Evolutionary conservation across 2,113 vertebrate genomes (phyloP), one percentile per base, ranked within the genome.

Genomic region (Mustela nigripes): DNA sequence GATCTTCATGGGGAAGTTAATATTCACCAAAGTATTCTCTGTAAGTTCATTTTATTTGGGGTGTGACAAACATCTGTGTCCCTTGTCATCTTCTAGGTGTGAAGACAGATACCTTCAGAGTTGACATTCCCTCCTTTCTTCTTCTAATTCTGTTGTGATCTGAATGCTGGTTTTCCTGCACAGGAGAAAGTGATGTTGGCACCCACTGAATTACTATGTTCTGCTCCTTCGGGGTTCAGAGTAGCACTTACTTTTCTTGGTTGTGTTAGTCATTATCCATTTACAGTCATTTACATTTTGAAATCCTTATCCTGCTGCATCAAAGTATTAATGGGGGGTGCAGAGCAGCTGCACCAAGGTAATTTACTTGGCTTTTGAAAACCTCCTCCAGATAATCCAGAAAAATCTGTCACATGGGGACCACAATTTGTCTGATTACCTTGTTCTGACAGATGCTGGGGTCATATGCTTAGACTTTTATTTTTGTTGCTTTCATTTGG

Each of bases 251-350:
- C 56, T 93, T 92, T 71, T 48, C 89, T 92, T 63, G 36, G 33
- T 39, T 28, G 45, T 5, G 2, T 92, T 69, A 48, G 62, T 96
- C 69, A 92, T 79, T 90, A 96, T 89, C 97, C 89, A 69, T 90
- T 98, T 92, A 74, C 6, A 92, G 80, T 82, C 71, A 96, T 98
- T 97, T 98, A 94, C 97, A 97, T 96, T 95, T 94, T 92, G 79
- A 97, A 96, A 91, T 97, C 90, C 71, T 96, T 82, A 96, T 96
- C 78, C 85, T 76, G 63, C 48, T 15, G 31, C 80, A 88, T 94
- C 90, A 63, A 18, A 95, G 87, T 88, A 74, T 87, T 94, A 80
- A 76, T 39, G 26, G 62, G 33, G 60, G 21, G 58, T 45, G 11
- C 3, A 45, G 87, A 85, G 85, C 82, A 91, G 76, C 88, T 94